Evolutionary conservation across 2,113 vertebrate genomes (phyloP).

Genomic region (Salvelinus alpinus): DNA sequence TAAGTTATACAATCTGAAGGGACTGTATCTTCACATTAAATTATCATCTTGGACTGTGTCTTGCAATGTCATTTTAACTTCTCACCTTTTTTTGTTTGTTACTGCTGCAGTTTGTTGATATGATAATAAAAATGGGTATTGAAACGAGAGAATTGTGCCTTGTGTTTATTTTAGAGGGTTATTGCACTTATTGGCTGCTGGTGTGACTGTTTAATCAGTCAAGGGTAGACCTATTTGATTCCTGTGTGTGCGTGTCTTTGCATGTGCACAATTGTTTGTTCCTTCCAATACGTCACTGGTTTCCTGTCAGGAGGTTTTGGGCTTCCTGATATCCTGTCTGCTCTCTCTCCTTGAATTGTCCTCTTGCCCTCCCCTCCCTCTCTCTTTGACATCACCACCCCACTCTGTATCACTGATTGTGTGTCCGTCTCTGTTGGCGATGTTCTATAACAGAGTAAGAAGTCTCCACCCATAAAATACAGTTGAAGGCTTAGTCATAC

Average conservation of each 20-base stretch:
- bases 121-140: not conserved
- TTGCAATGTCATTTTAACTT: not conserved
- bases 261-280: not conserved
- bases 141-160: not conserved
- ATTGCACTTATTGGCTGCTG: not conserved
- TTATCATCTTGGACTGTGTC: not conserved
- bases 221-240: not conserved
- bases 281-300: not conserved
- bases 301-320: not conserved
- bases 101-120: not conserved
- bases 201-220: not conserved
- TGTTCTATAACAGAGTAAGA: not conserved
- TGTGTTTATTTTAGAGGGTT: not conserved
- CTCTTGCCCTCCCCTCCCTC: not conserved
- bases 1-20: not conserved
- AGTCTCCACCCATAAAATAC: conserved; percentile 1
- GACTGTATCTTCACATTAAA: not conserved
- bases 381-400: not conserved
- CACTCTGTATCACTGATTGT: not conserved
- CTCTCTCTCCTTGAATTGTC: not conserved
- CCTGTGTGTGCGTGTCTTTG: not conserved
- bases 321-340: not conserved
- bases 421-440: not conserved
- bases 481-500: too few relatives aligned
- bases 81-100: not conserved